Percentiles rank a stretch among this genome's conserved stretches.
These are phyloP conservation scores for Hydriomena furcata DNA, from an alignment of 2,888 invertebrate genomes.

Conservation along the genomic window DNA sequence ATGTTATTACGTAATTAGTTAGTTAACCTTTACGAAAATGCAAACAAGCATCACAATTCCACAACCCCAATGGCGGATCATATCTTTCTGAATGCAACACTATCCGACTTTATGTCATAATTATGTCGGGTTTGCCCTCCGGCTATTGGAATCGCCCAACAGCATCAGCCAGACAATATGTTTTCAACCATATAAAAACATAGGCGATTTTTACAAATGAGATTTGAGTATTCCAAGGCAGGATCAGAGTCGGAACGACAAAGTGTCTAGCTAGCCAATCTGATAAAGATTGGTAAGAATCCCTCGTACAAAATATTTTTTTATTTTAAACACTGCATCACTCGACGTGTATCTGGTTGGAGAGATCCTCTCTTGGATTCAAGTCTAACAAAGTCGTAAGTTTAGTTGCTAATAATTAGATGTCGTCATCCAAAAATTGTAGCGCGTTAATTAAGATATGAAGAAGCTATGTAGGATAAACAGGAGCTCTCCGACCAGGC, in stretches of 20 bases:
- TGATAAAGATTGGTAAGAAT: not conserved
- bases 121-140: slow-evolving; percentile 42
- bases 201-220: slow-evolving; percentile 60
- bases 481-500: too few species aligned
- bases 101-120: slow-evolving; percentile 57
- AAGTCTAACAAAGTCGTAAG: too few species aligned
- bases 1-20: too few species aligned
- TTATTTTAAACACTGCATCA: too few species aligned
- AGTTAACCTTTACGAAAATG: not conserved
- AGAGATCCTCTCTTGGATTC: too few species aligned
- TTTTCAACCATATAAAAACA: slow-evolving; percentile 52
- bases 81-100: slow-evolving; percentile 49
- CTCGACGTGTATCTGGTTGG: too few species aligned
- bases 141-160: slow-evolving; percentile 32
- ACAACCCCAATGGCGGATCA: slow-evolving; percentile 26
- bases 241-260: not conserved
- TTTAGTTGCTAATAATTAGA: too few species aligned
- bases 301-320: too few species aligned
- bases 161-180: slow-evolving; percentile 44
- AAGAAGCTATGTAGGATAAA: too few species aligned
- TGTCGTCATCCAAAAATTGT: too few species aligned
- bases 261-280: not conserved
- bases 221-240: slow-evolving; percentile 33
- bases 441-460: too few species aligned
- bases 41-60: slow-evolving; percentile 22